Evolutionary conservation across 2,113 vertebrate species (phyloP).

Genomic region (Lagopus leucura): DNA sequence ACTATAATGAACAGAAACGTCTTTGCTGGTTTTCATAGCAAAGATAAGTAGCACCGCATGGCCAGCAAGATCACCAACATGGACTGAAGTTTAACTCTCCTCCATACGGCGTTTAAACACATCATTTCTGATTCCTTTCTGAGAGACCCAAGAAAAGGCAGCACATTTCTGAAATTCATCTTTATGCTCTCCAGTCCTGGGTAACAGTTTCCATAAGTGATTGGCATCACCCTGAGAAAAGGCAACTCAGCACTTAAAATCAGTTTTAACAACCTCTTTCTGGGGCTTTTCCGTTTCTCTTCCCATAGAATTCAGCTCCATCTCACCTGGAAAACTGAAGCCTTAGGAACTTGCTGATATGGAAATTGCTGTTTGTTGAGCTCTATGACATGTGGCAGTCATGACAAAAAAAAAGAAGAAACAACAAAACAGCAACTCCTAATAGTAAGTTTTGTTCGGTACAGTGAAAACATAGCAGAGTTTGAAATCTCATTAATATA

Average conservation of each 20-base stretch:
- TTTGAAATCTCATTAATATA: constrained; percentile 25
- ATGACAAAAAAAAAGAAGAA: constrained; percentile 26
- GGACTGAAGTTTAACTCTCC: background rate
- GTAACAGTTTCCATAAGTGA: background rate
- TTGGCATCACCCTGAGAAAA: background rate
- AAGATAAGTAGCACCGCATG: background rate
- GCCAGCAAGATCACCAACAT: background rate
- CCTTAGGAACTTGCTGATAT: constrained; percentile 23
- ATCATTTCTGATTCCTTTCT: background rate
- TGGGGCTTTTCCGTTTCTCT: background rate
- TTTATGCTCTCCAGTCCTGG: background rate
- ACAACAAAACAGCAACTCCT: background rate
- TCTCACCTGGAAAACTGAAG: background rate
- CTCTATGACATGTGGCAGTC: background rate
- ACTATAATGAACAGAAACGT: background rate
- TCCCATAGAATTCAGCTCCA: background rate
- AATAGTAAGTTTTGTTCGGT: background rate
- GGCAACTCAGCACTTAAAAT: background rate
- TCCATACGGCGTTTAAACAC: background rate
- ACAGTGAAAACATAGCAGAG: background rate
- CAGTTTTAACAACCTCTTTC: background rate
- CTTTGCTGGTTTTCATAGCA: background rate
- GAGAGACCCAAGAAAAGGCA: background rate
- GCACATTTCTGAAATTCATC: background rate
- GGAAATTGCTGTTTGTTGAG: constrained; percentile 40